Conservation (phyloP, 2,797 vertebrate genomes). For the Hippocampus kuda region DNA sequence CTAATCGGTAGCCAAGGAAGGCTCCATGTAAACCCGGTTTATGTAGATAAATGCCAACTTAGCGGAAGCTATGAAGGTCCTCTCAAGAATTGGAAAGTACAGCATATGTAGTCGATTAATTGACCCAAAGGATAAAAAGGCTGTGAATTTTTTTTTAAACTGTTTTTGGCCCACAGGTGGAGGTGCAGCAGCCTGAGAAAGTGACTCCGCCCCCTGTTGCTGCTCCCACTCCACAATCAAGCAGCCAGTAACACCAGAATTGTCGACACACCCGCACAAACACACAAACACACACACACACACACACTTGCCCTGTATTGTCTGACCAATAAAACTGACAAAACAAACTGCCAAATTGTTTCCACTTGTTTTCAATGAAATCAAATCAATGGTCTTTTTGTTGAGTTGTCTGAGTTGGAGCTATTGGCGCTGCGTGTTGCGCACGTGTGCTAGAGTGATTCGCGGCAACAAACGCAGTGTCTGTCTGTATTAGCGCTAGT, state of each 20-base stretch:
- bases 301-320: slow-evolving; percentile 6
- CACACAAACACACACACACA: not conserved
- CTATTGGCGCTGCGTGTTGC: slow-evolving; percentile 1
- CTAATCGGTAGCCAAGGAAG: too few relatives aligned
- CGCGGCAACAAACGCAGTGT: slow-evolving; percentile 26
- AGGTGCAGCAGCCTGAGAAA: slow-evolving; percentile 19
- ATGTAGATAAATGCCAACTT: too few relatives aligned
- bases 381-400: not conserved
- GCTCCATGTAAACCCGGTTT: too few relatives aligned
- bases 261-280: slow-evolving; percentile 9
- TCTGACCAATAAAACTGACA: slow-evolving; percentile 55
- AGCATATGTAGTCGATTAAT: too few relatives aligned
- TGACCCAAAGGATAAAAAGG: not conserved
- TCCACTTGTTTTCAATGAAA: slow-evolving; percentile 6
- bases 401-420: slow-evolving; percentile 25
- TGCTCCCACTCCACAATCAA: slow-evolving; percentile 12
- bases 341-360: not conserved
- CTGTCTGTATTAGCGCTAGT: slow-evolving; percentile 16
- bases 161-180: slow-evolving; percentile 44
- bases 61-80: too few relatives aligned
- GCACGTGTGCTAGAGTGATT: slow-evolving; percentile 34
- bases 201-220: slow-evolving; percentile 16
- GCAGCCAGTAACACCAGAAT: slow-evolving; percentile 27
- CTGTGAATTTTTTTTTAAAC: not conserved
- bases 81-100: too few relatives aligned